Evolutionary conservation across 2,113 vertebrate genomes (phyloP).

Genomic region (Cephalopterus ornatus): DNA sequence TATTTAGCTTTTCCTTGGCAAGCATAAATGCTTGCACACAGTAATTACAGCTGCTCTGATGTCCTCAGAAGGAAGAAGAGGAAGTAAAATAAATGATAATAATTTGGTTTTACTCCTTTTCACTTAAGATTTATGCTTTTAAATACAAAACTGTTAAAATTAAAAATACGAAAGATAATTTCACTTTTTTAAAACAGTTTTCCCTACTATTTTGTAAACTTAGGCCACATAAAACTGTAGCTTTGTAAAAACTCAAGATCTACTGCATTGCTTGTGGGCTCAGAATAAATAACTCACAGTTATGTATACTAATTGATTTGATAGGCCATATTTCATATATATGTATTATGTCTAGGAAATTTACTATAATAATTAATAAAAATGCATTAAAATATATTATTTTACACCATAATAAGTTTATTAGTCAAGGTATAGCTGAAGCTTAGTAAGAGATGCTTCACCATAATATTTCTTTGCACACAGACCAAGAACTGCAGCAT

Average conservation of each 20-base stretch:
- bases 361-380: background rate
- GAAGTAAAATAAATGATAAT: background rate
- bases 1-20: conserved; percentile 22
- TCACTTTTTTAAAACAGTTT: background rate
- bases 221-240: background rate
- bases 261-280: background rate
- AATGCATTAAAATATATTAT: background rate
- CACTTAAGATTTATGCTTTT: background rate
- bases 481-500: background rate
- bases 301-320: background rate
- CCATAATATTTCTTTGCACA: background rate
- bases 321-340: background rate
- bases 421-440: background rate
- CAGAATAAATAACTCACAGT: background rate
- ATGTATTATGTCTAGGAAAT: background rate
- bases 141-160: background rate
- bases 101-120: background rate
- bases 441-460: background rate
- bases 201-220: background rate
- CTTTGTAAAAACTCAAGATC: background rate
- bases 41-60: background rate
- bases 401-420: background rate
- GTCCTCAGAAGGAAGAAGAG: background rate
- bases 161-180: background rate
- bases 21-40: background rate